phyloP scores from a whole-genome alignment of 2,113 vertebrate genomes.

The Heptranchias perlo region DNA sequence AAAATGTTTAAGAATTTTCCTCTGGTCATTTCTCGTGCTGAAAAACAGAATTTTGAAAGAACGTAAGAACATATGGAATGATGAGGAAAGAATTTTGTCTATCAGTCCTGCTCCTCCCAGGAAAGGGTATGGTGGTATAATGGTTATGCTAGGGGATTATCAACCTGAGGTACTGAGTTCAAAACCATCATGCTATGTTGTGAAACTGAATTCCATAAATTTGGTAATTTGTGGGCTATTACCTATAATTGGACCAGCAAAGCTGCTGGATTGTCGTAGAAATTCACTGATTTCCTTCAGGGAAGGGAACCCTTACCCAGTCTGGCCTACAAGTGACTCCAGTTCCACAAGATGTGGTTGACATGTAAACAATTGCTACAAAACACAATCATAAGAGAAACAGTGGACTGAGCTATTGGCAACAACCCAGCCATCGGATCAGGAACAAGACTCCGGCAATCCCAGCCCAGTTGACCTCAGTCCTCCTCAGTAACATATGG shows the following conservation, averaged over 20 bases:
- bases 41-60: conserved; percentile 50
- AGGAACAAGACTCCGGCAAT: no score
- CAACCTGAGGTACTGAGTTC: no score
- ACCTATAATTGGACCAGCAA: background rate
- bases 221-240: background rate
- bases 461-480: no score
- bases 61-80: background rate
- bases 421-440: no score
- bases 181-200: background rate
- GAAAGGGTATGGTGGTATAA: background rate
- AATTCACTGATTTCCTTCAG: no score
- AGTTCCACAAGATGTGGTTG: no score
- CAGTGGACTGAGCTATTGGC: no score
- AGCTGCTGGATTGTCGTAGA: background rate
- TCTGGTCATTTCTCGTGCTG: conserved; percentile 97
- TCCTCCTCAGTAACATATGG: no score
- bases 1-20: conserved; percentile 97
- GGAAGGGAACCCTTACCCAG: no score
- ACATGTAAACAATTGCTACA: no score
- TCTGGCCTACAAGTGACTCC: no score
- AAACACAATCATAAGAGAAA: no score
- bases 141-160: background rate
- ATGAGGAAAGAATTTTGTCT: background rate
- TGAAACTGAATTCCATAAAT: background rate
- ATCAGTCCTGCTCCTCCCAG: background rate